Conservation (phyloP, 2,888 invertebrate genomes). For the Neoitamus cyanurus region DNA sequence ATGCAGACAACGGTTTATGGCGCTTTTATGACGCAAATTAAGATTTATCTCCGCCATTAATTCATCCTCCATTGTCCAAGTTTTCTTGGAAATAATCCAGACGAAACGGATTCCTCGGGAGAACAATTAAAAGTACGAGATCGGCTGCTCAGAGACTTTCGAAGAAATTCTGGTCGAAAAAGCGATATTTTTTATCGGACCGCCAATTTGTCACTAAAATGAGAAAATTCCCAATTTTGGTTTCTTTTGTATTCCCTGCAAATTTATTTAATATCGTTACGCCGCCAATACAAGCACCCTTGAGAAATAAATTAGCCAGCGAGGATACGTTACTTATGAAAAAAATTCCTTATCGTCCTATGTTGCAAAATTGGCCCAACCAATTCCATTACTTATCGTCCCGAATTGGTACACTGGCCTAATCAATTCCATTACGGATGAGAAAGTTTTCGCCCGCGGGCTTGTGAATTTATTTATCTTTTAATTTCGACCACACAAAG, state of each 20-base stretch:
- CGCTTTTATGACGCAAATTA: background rate
- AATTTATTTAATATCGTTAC: background rate
- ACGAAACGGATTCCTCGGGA: background rate
- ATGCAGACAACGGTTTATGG: background rate
- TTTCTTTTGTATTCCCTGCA: background rate
- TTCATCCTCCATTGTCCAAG: background rate
- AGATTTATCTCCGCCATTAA: background rate
- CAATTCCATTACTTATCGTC: constrained; percentile 3
- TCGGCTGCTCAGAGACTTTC: background rate
- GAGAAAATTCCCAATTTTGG: background rate
- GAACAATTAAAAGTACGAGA: background rate
- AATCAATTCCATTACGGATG: constrained; percentile 21
- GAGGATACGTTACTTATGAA: background rate
- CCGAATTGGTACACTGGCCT: background rate
- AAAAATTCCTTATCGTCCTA: background rate
- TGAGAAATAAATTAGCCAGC: background rate
- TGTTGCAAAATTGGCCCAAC: background rate
- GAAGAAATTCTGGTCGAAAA: background rate
- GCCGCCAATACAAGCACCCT: background rate
- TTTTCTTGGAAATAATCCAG: background rate
- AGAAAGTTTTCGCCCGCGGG: background rate
- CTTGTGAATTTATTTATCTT: constrained; percentile 25
- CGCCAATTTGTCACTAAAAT: background rate
- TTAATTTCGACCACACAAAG: background rate
- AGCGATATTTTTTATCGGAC: background rate